These are phyloP conservation scores for Ormyrus nitidulus DNA, from an alignment of 2,888 invertebrate species.

Conservation along the genomic window DNA sequence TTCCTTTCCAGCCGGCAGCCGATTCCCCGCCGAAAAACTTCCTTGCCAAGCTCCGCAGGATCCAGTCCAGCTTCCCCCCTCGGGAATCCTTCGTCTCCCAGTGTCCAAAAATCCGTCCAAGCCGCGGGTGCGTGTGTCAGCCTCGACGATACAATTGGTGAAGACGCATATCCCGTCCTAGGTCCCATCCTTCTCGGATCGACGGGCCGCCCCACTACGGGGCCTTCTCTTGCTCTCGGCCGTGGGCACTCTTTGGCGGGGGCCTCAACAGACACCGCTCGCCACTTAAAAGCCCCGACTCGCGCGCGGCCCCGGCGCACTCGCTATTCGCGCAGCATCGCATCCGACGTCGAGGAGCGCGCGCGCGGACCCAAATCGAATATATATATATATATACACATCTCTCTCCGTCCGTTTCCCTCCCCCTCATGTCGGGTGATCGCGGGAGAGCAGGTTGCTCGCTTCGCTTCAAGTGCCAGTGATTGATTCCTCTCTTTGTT, in stretches of 20 bases:
- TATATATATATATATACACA: too few relatives aligned
- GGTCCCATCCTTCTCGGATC: background rate
- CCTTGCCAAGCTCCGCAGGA: too few relatives aligned
- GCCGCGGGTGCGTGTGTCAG: background rate
- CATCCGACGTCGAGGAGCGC: conserved; percentile 45
- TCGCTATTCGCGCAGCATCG: conserved; percentile 72
- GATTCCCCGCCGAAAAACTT: too few relatives aligned
- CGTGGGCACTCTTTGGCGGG: background rate
- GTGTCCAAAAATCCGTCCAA: too few relatives aligned
- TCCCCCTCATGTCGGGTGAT: background rate
- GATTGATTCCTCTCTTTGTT: too few relatives aligned
- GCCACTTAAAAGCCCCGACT: conserved; percentile 41
- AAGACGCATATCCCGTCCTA: background rate
- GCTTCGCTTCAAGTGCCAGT: background rate
- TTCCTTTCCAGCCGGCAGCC: too few relatives aligned
- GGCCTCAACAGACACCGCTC: conserved; percentile 20
- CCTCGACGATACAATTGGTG: background rate
- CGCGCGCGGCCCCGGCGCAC: conserved; percentile 63
- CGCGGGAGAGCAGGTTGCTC: background rate
- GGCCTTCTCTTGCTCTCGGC: background rate
- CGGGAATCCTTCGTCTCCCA: too few relatives aligned
- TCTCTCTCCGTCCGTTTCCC: background rate
- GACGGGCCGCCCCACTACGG: background rate
- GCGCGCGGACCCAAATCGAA: too few relatives aligned
- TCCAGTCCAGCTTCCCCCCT: too few relatives aligned